phyloP scores from a whole-genome alignment of 2,113 vertebrate species.

The Anthoscopus minutus region DNA sequence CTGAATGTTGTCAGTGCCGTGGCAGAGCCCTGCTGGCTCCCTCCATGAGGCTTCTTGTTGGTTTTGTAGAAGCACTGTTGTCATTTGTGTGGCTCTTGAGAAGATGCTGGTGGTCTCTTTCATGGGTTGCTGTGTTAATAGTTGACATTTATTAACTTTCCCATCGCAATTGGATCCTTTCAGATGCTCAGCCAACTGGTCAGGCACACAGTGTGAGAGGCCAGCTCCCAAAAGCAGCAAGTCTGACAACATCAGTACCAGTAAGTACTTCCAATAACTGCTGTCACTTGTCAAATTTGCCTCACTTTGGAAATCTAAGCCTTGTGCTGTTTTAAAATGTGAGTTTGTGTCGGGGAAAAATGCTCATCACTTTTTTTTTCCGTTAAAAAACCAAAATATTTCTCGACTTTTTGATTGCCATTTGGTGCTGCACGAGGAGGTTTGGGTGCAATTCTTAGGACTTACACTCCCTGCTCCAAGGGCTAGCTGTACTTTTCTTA shows the following conservation, averaged over 20 bases:
- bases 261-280: conserved; percentile 73
- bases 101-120: background rate
- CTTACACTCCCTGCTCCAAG: background rate
- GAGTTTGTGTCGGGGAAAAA: background rate
- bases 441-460: background rate
- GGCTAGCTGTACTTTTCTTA: background rate
- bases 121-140: background rate
- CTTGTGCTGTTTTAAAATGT: background rate
- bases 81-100: background rate
- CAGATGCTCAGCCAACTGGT: conserved; percentile 97
- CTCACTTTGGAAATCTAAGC: background rate
- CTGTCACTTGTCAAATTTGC: background rate
- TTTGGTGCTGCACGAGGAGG: background rate
- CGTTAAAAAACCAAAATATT: fast-evolving
- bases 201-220: conserved; percentile 95
- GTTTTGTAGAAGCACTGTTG: background rate
- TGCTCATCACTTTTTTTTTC: background rate
- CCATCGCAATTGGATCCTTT: conserved; percentile 67
- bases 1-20: background rate
- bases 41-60: background rate
- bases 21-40: background rate
- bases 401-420: background rate
- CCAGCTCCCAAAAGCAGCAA: conserved; percentile 98
- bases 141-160: conserved; percentile 34
- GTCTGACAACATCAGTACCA: conserved; percentile 90